A percentile compares a stretch with the other conserved stretches of the same genome.
These are phyloP conservation scores for Notodromas monacha DNA, from an alignment of 2,888 invertebrate species.

Conservation along the genomic window DNA sequence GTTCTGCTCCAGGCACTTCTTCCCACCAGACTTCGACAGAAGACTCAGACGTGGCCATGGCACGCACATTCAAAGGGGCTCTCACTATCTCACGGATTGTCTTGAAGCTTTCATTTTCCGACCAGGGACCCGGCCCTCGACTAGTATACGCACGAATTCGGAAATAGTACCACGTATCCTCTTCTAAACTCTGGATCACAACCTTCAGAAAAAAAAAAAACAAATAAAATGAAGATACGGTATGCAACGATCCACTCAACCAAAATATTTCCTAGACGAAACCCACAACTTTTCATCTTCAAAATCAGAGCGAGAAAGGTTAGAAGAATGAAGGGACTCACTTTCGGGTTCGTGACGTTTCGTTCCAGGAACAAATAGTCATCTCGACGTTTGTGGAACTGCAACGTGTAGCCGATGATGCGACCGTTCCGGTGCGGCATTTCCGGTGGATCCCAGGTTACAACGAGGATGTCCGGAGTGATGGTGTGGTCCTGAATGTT, in stretches of 20 bases:
- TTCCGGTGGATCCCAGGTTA: conserved; percentile 57
- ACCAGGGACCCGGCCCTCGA: conserved; percentile 64
- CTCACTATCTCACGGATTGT: conserved; percentile 69
- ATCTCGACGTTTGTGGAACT: conserved; percentile 41
- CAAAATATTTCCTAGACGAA: too few relatives aligned
- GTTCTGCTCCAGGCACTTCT: conserved; percentile 45
- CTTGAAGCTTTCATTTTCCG: conserved; percentile 42
- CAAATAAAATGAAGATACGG: too few relatives aligned
- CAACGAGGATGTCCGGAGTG: conserved; percentile 63
- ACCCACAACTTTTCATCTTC: too few relatives aligned
- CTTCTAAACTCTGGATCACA: conserved; percentile 60
- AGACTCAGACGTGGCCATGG: conserved; percentile 72
- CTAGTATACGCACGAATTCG: conserved; percentile 66
- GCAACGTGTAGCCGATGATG: conserved; percentile 64
- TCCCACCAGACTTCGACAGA: conserved; percentile 82
- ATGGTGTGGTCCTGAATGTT: conserved; percentile 43
- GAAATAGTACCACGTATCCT: conserved; percentile 72
- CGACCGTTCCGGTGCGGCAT: conserved; percentile 69
- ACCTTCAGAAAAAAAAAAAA: conserved; percentile 18
- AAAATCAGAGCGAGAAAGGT: too few relatives aligned
- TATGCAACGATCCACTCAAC: too few relatives aligned
- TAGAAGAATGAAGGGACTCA: too few relatives aligned
- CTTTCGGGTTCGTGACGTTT: neutral
- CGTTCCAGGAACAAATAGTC: conserved; percentile 1
- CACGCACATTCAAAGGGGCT: conserved; percentile 66